Percentiles rank a stretch among this genome's conserved stretches.
These are phyloP conservation scores for Dugesia japonica DNA, from an alignment of 2,888 invertebrate species.

Conservation along the genomic window DNA sequence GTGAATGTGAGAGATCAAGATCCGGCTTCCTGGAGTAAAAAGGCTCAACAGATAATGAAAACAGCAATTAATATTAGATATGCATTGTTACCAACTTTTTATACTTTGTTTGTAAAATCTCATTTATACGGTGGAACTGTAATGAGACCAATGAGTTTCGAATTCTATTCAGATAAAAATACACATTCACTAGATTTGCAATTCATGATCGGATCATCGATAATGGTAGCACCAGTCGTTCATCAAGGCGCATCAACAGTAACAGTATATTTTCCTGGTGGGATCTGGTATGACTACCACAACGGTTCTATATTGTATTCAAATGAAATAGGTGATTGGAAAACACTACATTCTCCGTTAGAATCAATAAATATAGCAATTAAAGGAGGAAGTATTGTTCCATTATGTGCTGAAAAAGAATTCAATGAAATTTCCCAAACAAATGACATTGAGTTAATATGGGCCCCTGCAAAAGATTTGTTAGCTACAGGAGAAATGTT, in stretches of 20 bases:
- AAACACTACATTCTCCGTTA: neutral
- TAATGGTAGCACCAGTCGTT: conserved; percentile 38
- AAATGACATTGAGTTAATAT: neutral
- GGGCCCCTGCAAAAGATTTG: neutral
- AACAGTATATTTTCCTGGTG: conserved; percentile 28
- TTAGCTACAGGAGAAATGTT: neutral
- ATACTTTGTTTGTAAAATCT: conserved; percentile 44
- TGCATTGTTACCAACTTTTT: conserved; percentile 49
- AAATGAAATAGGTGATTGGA: neutral
- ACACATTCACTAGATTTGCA: conserved; percentile 34
- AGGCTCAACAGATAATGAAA: conserved; percentile 51
- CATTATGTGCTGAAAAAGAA: neutral
- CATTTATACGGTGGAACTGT: conserved; percentile 40
- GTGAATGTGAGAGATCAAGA: conserved; percentile 58
- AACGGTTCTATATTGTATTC: conserved; percentile 37
- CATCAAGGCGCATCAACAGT: neutral
- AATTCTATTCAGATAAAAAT: conserved; percentile 30
- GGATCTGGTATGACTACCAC: conserved; percentile 38
- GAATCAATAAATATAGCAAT: neutral
- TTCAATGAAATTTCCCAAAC: neutral
- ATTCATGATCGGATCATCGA: conserved; percentile 39
- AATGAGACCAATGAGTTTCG: conserved; percentile 41
- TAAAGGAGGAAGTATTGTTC: neutral
- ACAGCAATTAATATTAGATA: conserved; percentile 38
- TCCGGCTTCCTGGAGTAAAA: conserved; percentile 60